Base-by-base conservation (phyloP, 2,888 invertebrate genomes). In the Phasia obesa region DNA sequence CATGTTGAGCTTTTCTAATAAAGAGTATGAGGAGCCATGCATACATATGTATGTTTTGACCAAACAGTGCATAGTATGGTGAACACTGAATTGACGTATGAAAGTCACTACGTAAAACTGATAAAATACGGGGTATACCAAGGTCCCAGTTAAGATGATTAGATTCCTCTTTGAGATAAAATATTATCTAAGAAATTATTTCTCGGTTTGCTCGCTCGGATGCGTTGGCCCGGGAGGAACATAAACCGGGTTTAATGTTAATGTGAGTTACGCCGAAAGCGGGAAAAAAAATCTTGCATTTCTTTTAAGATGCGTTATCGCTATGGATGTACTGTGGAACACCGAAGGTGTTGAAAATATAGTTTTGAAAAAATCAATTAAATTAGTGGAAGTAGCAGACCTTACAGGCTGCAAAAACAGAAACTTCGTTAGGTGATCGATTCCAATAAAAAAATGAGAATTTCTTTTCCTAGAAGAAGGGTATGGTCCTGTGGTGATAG, bases 11-110 rank as follows among this genome's bases (percentile, higher is more conserved):
- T 51, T 60, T 13, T 11, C 35, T 49, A 59, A 49, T 13, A 60
- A 9, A 1, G 38, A 27, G 42, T 65, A 51, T 51, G 65, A 31
- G 5, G 65, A 35, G 15, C 73, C 79, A 31, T 80, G 79, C 55
- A 53, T 6, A 13, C 51, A 51, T n/a, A n/a, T n/a, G n/a, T 74
- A 81, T 81, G n/a, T 81, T 75, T 31, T 80, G 69, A 0, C 74
- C 80, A 21, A 49, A 49, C 19, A 49, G 7, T 7, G 49, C 49
- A 13, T 49, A 49, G 19, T 49, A 49, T 5, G 75, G 81, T 13
- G 70, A 57, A 19, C 71, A 65, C 19, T 53, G 51, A 38, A 81
- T 70, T n/a, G 75, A 57, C 4, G 64, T 25, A 11, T 76, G 81
- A 21, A 27, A 76, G 21, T 75, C 71, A 11, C 80, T 69, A 0